Conservation (phyloP, 2,888 invertebrate species). For the Agonopterix heracliana region DNA sequence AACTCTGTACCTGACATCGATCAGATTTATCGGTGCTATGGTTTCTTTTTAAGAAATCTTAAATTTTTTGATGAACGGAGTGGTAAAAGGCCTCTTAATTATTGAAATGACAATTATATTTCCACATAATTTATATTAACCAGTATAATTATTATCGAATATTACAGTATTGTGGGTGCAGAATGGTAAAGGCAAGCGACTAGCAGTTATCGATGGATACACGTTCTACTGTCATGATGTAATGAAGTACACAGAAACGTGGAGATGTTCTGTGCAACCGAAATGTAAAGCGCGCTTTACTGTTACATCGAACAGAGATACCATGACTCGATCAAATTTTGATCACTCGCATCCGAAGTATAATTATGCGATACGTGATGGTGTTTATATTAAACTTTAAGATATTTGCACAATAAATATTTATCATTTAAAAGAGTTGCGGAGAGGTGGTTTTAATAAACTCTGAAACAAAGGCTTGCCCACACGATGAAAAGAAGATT, state of each 20-base stretch:
- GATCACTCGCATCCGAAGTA: slow-evolving; percentile 16
- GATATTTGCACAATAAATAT: background rate
- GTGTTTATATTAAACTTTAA: slow-evolving; percentile 2
- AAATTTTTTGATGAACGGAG: too few species aligned
- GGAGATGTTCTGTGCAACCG: background rate
- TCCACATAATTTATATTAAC: too few species aligned
- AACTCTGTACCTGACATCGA: too few species aligned
- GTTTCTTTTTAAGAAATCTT: too few species aligned
- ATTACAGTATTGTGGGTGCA: slow-evolving; percentile 11
- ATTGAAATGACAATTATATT: too few species aligned
- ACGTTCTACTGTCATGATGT: slow-evolving; percentile 10
- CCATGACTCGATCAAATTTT: background rate
- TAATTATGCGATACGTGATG: slow-evolving; percentile 10
- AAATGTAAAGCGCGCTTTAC: slow-evolving; percentile 5
- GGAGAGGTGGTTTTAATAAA: too few species aligned
- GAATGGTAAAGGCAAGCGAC: slow-evolving; percentile 5
- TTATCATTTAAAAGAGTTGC: too few species aligned
- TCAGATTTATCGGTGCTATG: too few species aligned
- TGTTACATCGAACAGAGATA: background rate
- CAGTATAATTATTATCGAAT: background rate
- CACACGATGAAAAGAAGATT: too few species aligned
- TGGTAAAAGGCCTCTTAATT: too few species aligned
- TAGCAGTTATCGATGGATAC: slow-evolving; percentile 12
- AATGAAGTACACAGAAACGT: background rate
- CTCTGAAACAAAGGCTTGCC: too few species aligned